phyloP scores from a whole-genome alignment of 1,140 invertebrate species.

The Anastatus disparis region DNA sequence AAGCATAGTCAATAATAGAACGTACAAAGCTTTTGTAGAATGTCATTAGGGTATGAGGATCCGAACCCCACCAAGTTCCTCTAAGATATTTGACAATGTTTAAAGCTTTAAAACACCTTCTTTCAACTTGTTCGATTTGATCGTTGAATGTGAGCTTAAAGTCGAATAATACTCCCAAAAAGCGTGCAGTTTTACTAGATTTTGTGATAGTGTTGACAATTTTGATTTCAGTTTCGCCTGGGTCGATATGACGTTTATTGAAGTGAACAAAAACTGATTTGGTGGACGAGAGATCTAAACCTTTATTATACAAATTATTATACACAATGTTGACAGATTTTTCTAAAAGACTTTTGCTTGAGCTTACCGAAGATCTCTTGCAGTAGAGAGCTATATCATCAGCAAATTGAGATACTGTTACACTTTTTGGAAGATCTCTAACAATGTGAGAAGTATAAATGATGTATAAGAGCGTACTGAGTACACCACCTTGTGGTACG shows the following conservation, averaged over 20 bases:
- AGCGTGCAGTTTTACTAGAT: constrained; percentile 21
- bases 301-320: not conserved
- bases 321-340: not conserved
- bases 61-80: constrained; percentile 8
- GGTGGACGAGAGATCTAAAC: not conserved
- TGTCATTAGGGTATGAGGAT: not conserved
- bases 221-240: too few species aligned
- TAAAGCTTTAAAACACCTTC: not conserved
- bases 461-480: constrained; percentile 3
- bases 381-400: too few species aligned
- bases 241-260: not conserved
- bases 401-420: constrained; percentile 14
- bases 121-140: constrained; percentile 24
- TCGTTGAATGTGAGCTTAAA: constrained; percentile 32
- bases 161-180: constrained; percentile 37
- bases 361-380: not conserved
- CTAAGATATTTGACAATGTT: constrained; percentile 19
- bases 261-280: not conserved
- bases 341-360: not conserved
- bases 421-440: not conserved
- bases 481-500: constrained; percentile 3
- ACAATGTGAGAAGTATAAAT: not conserved
- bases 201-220: not conserved
- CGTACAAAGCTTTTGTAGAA: constrained; percentile 11
- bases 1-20: constrained; percentile 7